Base-by-base conservation (phyloP, 2,797 vertebrate genomes). In the Sciurus vulgaris region DNA sequence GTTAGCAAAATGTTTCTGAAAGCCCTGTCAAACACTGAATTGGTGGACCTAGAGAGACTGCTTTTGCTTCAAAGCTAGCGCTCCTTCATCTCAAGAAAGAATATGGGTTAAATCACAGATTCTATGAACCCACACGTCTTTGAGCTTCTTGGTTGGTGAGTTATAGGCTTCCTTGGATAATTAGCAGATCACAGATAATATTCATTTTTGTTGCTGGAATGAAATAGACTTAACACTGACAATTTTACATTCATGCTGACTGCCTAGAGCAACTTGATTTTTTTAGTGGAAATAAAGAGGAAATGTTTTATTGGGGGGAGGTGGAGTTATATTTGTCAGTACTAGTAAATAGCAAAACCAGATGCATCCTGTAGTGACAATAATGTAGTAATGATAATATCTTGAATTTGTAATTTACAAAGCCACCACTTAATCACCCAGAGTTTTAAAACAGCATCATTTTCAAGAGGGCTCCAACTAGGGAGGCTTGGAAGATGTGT, bases 1-100 rank as follows among this genome's bases (percentile, higher is more conserved):
- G 81, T 95, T 96, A 97, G 89, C 86, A 91, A 91, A 90, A 86
- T 96, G 77, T 86, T 94, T 94, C 91, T 89, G 97, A 93, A 94
- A 93, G 79, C 35, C 94, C 87, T 96, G 93, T 92, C 96, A 93
- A 81, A 96, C 85, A 91, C 83, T 72, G 65, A 51, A 72, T 61
- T 10, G 0, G 22, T 87, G 47, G 44, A 82, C 86, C 63, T 33
- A 33, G 63, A 91, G 72, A 81, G 70, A n/a, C 30, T 91, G 49
- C 67, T 92, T 59, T 74, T 35, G 24, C 81, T 87, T 81, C 1
- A 17, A 33, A 54, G 35, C n/a, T 15, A 33, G n/a, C 14, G 49
- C 15, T 65, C 51, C 95, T 93, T 93, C 90, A 51, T 92, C 73
- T 69, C 73, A 77, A 86, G 88, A 88, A 92, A 24, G 38, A 88